phyloP scores from a whole-genome alignment of 2,888 invertebrate genomes.

The Erebia aethiops region DNA sequence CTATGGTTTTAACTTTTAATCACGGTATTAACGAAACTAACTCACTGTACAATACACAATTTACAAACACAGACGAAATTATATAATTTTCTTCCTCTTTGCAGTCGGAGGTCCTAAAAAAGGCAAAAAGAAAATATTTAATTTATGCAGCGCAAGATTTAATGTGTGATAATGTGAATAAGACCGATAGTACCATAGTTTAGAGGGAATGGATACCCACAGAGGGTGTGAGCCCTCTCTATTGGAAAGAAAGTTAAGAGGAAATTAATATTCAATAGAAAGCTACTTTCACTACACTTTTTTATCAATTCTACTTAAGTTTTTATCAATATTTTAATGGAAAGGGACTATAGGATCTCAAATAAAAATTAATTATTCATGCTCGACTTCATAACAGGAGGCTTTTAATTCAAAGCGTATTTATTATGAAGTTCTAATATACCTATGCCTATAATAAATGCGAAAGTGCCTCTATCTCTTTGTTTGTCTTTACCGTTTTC shows the following conservation, averaged over 20 bases:
- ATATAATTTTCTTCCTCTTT: background rate
- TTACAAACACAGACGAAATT: background rate
- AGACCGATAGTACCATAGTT: conserved; percentile 10
- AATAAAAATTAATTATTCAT: too few species aligned
- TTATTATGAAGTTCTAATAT: too few species aligned
- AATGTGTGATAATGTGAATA: conserved; percentile 12
- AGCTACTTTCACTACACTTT: conserved; percentile 51
- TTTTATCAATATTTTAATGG: too few species aligned
- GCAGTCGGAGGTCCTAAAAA: background rate
- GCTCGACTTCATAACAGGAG: too few species aligned
- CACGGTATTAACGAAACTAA: too few species aligned
- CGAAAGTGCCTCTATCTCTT: too few species aligned
- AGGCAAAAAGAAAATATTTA: background rate
- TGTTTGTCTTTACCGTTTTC: too few species aligned
- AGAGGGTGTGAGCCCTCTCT: conserved; percentile 36
- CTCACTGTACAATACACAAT: too few species aligned
- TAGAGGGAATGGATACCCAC: conserved; percentile 35
- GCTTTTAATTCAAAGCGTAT: too few species aligned
- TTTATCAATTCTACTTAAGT: background rate
- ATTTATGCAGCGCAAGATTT: background rate
- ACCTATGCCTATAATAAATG: too few species aligned
- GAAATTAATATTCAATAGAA: conserved; percentile 45
- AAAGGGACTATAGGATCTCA: too few species aligned
- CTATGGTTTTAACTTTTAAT: too few species aligned
- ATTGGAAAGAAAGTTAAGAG: conserved; percentile 49